Evolutionary conservation across 2,888 invertebrate genomes (phyloP), one percentile per base, ranked within the genome.

Genomic region (Aspidiotus destructor): DNA sequence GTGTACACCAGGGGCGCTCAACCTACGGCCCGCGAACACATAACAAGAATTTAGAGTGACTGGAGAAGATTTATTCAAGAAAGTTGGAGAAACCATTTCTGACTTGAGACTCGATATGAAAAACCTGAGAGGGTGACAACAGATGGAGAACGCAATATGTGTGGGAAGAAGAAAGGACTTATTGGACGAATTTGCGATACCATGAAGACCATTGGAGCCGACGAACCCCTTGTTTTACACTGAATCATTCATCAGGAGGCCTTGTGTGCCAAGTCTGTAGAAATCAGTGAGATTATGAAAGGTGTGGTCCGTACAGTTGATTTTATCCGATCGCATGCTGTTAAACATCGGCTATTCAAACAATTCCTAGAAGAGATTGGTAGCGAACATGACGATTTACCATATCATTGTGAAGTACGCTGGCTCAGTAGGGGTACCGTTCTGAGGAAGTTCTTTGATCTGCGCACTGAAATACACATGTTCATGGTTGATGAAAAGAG

Each of bases 341-440:
- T 52, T 48, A 52, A 17, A 11, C 48, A 61, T 40, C 41, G 17
- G 42, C 41, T 60, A 17, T 67, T 61, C 55, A 70, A 60, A 52
- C 41, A 60, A 41, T 61, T 70, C 44, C 69, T 65, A 41, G 53
- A 69, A 69, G 54, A 69, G 60, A 57, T 69, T 58, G 41, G 64
- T 57, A 60, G 55, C 40, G 65, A 69, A 69, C 48, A 41, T 28
- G 28, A 48, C 28, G 57, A 64, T 44, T 44, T 64, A 42, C 54
- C 42, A 55, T 64, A 16, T 55, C 54, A 54, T 42, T 13, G 48
- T 48, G 48, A 48, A 48, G 48, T 48, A 48, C 48, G 48, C 6
- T 48, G 48, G 48, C 48, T 48, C 48, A 48, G 48, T 48, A 48
- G 48, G 6, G n/a, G 48, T 48, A 48, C 48, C 10, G n/a, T 48